Evolutionary conservation across 2,113 vertebrate species (phyloP), one percentile per base, ranked within the genome.

Genomic region (Aegotheles bennettii): DNA sequence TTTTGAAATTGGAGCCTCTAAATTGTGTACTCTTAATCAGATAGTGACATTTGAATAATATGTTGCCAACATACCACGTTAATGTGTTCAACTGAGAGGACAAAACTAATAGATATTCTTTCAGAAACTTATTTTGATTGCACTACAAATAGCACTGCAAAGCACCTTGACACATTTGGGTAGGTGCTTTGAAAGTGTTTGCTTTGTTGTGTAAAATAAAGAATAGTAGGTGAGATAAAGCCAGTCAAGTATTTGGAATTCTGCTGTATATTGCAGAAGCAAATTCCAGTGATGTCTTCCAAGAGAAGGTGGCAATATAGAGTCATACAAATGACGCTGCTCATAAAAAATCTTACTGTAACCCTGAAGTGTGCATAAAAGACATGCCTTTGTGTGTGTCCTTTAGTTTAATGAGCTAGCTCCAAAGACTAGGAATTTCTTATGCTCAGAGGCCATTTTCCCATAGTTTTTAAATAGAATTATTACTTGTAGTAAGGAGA

Each of bases 241-340:
- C 23, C n/a, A n/a, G n/a, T n/a, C n/a, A n/a, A n/a, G n/a, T n/a
- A n/a, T n/a, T n/a, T n/a, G n/a, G n/a, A n/a, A n/a, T n/a, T n/a
- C n/a, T n/a, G 18, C 8, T 74, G 51, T 64, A 8, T 40, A 26
- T 19, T 64, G 29, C 40, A 74, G 75, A 74, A 57, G 33, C 19
- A 69, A 21, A 78, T 38, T 74, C 28, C 21, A n/a, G 24, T 42
- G 25, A 35, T 48, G 12, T 36, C 13, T 54, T 74, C 28, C 17
- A 74, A 88, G 26, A 63, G 14, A 89, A 68, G 29, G 18, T 59
- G 48, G 12, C n/a, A 51, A 50, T 90, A 48, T 28, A 81, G 14
- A 0, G 1, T 18, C 33, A 18, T 38, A 20, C 13, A 48, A 50
- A 75, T 18, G 51, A 40, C 2, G 3, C 1, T 5, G 48, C 25